phyloP scores from a whole-genome alignment of 2,113 vertebrate species.

The Zosterops hypoxanthus region DNA sequence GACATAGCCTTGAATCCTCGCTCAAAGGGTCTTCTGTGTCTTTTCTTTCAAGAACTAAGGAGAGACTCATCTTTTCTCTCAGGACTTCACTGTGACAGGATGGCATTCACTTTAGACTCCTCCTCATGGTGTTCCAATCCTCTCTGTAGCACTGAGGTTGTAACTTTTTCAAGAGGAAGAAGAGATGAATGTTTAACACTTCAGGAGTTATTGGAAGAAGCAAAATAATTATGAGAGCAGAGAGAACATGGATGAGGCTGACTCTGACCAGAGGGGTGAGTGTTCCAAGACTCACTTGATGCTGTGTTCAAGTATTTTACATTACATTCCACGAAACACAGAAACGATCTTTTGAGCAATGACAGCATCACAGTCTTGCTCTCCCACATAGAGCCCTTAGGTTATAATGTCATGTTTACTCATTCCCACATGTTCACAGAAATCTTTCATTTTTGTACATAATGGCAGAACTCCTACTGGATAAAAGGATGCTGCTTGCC shows the following conservation, averaged over 20 bases:
- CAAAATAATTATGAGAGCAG: not conserved
- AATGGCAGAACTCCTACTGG: constrained; percentile 15
- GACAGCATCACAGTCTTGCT: not conserved
- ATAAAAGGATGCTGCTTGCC: not conserved
- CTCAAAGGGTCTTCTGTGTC: not conserved
- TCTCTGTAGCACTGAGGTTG: not conserved
- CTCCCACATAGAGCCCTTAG: constrained; percentile 34
- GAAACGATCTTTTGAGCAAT: not conserved
- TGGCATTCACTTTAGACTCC: not conserved
- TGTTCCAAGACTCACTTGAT: not conserved
- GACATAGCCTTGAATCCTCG: not conserved
- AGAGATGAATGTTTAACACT: not conserved
- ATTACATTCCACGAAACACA: not conserved
- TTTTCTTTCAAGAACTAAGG: not conserved
- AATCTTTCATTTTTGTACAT: constrained; percentile 11
- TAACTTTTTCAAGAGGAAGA: not conserved
- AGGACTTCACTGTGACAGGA: not conserved
- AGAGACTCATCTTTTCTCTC: not conserved
- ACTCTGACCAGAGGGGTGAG: not conserved
- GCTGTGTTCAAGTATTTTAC: not conserved
- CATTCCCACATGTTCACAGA: constrained; percentile 17
- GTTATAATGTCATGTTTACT: constrained; percentile 41
- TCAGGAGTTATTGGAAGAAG: not conserved
- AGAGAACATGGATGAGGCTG: not conserved
- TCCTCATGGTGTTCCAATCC: not conserved